Evolutionary conservation across 2,113 vertebrate genomes (phyloP).

Genomic region (Girardinichthys multiradiatus): DNA sequence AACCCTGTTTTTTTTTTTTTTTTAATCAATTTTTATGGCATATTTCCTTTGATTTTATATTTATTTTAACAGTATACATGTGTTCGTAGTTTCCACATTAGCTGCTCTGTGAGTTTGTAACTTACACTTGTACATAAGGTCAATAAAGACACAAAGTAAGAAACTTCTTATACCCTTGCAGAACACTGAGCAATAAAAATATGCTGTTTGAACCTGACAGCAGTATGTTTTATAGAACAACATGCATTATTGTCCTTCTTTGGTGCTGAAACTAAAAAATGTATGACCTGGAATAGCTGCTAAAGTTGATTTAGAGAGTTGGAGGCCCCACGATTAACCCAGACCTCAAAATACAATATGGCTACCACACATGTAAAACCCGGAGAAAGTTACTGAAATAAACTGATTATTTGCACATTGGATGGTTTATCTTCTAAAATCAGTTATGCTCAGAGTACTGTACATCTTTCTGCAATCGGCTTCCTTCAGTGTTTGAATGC

Average conservation of each 20-base stretch:
- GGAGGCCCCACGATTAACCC: too few species aligned
- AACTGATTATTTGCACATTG: too few species aligned
- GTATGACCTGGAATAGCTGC: too few species aligned
- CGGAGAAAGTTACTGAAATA: too few species aligned
- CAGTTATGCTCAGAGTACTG: too few species aligned
- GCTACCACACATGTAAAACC: too few species aligned
- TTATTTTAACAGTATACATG: conserved; percentile 88
- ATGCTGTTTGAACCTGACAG: conserved; percentile 92
- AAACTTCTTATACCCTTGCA: conserved; percentile 87
- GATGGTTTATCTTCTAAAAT: too few species aligned
- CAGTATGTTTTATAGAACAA: conserved; percentile 85
- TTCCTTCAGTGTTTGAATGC: too few species aligned
- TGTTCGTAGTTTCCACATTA: conserved; percentile 85
- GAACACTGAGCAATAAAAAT: conserved; percentile 94
- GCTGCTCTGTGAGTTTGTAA: conserved; percentile 93
- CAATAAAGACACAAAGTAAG: conserved; percentile 65
- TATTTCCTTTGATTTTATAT: conserved; percentile 79
- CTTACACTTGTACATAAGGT: conserved; percentile 88
- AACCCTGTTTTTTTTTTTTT: background rate
- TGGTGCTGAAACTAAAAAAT: background rate
- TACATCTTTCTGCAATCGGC: too few species aligned
- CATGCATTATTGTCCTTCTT: conserved; percentile 28
- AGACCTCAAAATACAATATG: too few species aligned
- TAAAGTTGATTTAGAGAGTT: too few species aligned
- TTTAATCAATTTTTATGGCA: conserved; percentile 22